Evolutionary conservation across 2,888 invertebrate species (phyloP).

Genomic region (Diarsia rubi): DNA sequence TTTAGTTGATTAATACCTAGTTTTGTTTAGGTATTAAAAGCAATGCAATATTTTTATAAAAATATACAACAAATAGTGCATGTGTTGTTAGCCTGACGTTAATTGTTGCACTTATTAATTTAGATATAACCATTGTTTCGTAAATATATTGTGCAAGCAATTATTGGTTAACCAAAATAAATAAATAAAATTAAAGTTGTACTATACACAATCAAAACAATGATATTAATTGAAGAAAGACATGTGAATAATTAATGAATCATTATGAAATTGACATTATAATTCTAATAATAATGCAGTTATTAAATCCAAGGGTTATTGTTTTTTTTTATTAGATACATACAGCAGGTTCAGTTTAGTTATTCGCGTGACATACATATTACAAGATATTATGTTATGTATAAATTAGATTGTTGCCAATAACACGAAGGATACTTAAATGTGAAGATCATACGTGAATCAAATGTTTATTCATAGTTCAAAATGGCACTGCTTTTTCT

Average conservation of each 20-base stretch:
- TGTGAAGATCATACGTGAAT: constrained; percentile 48
- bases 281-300: neutral
- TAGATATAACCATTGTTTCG: no score
- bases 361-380: constrained; percentile 5
- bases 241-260: neutral
- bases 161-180: no score
- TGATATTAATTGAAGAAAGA: neutral
- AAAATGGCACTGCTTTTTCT: constrained; percentile 25
- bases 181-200: neutral
- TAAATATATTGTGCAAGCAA: no score
- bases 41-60: no score
- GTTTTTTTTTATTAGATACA: neutral
- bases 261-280: neutral
- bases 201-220: neutral
- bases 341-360: neutral
- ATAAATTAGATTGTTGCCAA: constrained; percentile 12
- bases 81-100: no score
- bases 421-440: constrained; percentile 34
- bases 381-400: constrained; percentile 10
- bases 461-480: constrained; percentile 21
- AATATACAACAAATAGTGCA: no score
- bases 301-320: no score
- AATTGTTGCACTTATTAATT: no score
- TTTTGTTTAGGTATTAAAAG: no score
- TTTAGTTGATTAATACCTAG: no score